These are phyloP conservation scores for Orientallactaga sibirica DNA, from an alignment of 2,797 vertebrate genomes.

Conservation along the genomic window DNA sequence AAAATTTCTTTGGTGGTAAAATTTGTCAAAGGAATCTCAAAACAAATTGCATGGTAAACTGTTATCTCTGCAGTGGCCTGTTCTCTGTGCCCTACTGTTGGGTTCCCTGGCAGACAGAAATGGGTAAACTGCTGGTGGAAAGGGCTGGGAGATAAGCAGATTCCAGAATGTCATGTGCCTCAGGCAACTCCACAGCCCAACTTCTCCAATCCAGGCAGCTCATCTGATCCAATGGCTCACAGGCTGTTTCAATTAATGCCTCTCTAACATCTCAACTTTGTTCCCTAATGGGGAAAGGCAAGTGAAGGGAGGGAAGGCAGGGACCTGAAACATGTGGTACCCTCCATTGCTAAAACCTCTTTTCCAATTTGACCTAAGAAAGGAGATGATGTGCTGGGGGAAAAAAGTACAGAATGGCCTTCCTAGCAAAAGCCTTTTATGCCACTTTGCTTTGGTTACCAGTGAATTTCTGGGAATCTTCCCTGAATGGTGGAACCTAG, in stretches of 20 bases:
- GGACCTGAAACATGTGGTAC: not conserved
- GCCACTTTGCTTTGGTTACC: constrained; percentile 81
- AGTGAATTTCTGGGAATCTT: constrained; percentile 78
- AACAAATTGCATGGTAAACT: constrained; percentile 85
- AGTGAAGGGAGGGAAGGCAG: not conserved
- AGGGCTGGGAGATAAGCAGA: constrained; percentile 82
- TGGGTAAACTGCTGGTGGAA: constrained; percentile 73
- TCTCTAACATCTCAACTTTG: constrained; percentile 78
- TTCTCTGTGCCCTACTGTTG: constrained; percentile 73
- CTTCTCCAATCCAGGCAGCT: constrained; percentile 62
- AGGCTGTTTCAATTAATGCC: constrained; percentile 76
- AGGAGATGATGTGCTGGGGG: constrained; percentile 47
- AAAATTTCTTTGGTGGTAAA: constrained; percentile 82
- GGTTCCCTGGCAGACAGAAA: constrained; percentile 70
- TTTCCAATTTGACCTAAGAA: constrained; percentile 59
- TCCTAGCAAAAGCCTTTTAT: constrained; percentile 81
- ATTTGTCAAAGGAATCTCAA: constrained; percentile 85
- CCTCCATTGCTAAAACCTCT: not conserved
- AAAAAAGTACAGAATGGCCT: constrained; percentile 64
- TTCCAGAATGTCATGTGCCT: constrained; percentile 79
- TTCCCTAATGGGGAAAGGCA: constrained; percentile 64
- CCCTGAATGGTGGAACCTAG: constrained; percentile 79
- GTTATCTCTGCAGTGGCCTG: constrained; percentile 77
- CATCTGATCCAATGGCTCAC: constrained; percentile 75
- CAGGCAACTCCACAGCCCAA: constrained; percentile 74